Evolutionary conservation across 2,797 vertebrate genomes (phyloP), one percentile per base, ranked within the genome.

Genomic region (Acanthiza pusilla): DNA sequence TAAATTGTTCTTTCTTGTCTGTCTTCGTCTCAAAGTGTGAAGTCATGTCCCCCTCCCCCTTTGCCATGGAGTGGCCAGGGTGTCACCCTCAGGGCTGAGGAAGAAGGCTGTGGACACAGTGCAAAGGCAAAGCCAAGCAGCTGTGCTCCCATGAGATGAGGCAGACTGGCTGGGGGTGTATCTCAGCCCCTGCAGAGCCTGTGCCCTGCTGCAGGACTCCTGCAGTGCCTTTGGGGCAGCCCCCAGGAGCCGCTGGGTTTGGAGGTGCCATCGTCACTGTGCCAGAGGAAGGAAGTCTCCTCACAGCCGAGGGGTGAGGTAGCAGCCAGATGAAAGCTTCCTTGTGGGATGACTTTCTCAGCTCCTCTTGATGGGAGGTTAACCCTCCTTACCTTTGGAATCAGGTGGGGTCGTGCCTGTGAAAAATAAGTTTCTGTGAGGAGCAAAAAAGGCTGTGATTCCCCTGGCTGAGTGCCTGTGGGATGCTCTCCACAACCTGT

Each of bases 141-240:
- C 43, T 61, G 1, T 45, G 50, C 54, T 84, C 47, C 34, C 77
- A 22, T 0, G 1, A 68, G 77, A 36, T 0, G 0, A 78, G 51
- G 34, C 70, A 66, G 76, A 55, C 48, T 87, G 80, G 36, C 81
- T 9, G 11, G 61, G 43, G n/a, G 6, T 34, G 58, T 13, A 9
- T 86, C 81, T 54, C 9, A 1, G 48, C 25, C 70, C 40, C 40
- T 2, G 2, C 4, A 63, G 53, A 57, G 66, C 42, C 68, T 11
- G 29, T 15, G 23, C 36, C 22, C 11, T 22, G 19, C 45, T 1
- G 2, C 43, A 47, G 67, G 43, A 55, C 43, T 66, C 30, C 16
- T 42, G 1, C 0, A 0, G 4, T 29, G 90, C 30, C 60, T 61
- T 58, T 45, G 53, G 65, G 72, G 47, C 53, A 93, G 21, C 16